phyloP scores from a whole-genome alignment of 2,113 vertebrate species.

The Hystrix cristata region DNA sequence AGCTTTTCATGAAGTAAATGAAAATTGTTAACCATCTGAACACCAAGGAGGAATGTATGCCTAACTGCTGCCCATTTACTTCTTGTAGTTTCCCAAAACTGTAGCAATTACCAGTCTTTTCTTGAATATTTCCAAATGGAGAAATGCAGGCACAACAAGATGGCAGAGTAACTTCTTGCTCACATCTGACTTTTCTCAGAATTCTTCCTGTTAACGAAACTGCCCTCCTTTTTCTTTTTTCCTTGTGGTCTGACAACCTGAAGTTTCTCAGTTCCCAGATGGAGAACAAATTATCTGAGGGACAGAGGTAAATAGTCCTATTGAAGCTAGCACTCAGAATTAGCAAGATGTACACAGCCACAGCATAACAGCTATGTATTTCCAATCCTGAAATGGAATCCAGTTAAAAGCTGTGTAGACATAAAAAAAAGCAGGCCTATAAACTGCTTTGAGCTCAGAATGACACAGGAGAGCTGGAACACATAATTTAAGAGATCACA shows the following conservation, averaged over 20 bases:
- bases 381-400: slow-evolving; percentile 62
- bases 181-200: not conserved
- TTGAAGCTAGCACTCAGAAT: not conserved
- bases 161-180: not conserved
- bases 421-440: not conserved
- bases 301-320: slow-evolving; percentile 14
- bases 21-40: not conserved
- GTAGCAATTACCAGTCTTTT: not conserved
- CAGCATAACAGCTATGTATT: not conserved
- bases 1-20: slow-evolving; percentile 35
- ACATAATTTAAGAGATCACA: slow-evolving; percentile 76
- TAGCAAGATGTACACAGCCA: not conserved
- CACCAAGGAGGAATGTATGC: not conserved
- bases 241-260: not conserved
- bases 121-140: not conserved
- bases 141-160: not conserved
- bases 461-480: not conserved
- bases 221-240: not conserved
- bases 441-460: slow-evolving; percentile 30
- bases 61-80: not conserved
- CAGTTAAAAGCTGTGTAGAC: not conserved
- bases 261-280: slow-evolving; percentile 11
- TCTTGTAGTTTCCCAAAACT: not conserved
- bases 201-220: not conserved
- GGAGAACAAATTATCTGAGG: not conserved